These are phyloP conservation scores for Heteromurus nitidus DNA, from an alignment of 2,888 invertebrate genomes.

Conservation along the genomic window DNA sequence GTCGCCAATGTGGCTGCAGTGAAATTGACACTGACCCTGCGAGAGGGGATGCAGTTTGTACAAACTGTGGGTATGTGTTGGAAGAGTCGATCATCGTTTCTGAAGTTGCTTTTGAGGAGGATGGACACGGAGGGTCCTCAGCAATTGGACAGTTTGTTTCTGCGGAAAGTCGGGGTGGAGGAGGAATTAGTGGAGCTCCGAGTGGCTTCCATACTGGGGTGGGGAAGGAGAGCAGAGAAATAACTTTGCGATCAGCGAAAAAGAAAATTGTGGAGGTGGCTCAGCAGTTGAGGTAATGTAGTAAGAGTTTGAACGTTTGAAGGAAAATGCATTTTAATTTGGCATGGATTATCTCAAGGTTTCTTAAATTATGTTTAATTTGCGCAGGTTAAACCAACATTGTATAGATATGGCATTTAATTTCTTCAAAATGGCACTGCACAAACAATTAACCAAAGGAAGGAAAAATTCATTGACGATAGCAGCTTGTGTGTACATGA, in stretches of 20 bases:
- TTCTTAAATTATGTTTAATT: background rate
- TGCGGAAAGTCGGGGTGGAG: slow-evolving; percentile 89
- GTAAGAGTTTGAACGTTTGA: slow-evolving; percentile 31
- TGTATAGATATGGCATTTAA: slow-evolving; percentile 95
- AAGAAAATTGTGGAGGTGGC: slow-evolving; percentile 90
- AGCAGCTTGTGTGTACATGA: slow-evolving; percentile 98
- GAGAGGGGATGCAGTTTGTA: slow-evolving; percentile 96
- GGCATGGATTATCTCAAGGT: background rate
- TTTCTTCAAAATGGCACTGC: slow-evolving; percentile 93
- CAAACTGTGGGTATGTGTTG: slow-evolving; percentile 95
- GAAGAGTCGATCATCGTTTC: slow-evolving; percentile 98
- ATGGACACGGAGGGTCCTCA: slow-evolving; percentile 88
- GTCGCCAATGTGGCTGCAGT: slow-evolving; percentile 88
- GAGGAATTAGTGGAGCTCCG: slow-evolving; percentile 81
- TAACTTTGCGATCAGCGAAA: slow-evolving; percentile 91
- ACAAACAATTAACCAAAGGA: slow-evolving; percentile 90
- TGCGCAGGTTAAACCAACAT: slow-evolving; percentile 85
- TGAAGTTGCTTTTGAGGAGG: slow-evolving; percentile 97
- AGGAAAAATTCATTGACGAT: slow-evolving; percentile 92
- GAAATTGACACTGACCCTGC: slow-evolving; percentile 73
- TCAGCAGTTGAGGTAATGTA: slow-evolving; percentile 85
- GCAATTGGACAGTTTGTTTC: slow-evolving; percentile 96
- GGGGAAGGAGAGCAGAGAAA: slow-evolving; percentile 92
- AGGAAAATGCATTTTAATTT: background rate
- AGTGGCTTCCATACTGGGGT: slow-evolving; percentile 87